phyloP scores from a whole-genome alignment of 1,140 invertebrate species.

The Phenacoccus solenopsis region DNA sequence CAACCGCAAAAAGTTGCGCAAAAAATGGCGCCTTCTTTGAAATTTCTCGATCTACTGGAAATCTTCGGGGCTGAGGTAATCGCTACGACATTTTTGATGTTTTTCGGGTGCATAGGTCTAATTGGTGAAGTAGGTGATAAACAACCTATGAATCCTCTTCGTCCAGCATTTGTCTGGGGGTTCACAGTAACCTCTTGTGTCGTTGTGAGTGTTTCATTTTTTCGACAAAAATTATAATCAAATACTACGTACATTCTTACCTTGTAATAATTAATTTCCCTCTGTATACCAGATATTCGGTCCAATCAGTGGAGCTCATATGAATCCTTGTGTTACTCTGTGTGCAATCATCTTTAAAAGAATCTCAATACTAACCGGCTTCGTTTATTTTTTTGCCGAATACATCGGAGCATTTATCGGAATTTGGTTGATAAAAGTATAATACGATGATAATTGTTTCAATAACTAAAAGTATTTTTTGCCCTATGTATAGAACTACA shows the following conservation, averaged over 20 bases:
- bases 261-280: not conserved
- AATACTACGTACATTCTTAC: not conserved
- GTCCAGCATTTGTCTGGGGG: slow-evolving; percentile 25
- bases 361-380: slow-evolving; percentile 34
- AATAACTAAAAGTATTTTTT: not conserved
- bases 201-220: not conserved
- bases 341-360: slow-evolving; percentile 37
- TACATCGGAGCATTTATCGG: slow-evolving; percentile 35
- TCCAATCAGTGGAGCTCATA: slow-evolving; percentile 31
- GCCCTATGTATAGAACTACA: not conserved
- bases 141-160: slow-evolving; percentile 11
- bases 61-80: slow-evolving; percentile 26
- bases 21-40: not conserved
- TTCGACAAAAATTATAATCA: not conserved
- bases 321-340: slow-evolving; percentile 43
- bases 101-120: slow-evolving; percentile 27
- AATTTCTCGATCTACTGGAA: slow-evolving; percentile 15
- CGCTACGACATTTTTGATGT: slow-evolving; percentile 25
- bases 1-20: too few species aligned
- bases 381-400: slow-evolving; percentile 38
- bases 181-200: slow-evolving; percentile 25
- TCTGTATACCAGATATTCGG: slow-evolving; percentile 31
- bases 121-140: not conserved
- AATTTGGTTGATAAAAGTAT: slow-evolving; percentile 29
- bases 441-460: not conserved